These are phyloP conservation scores for Anolis apletophallus DNA, from an alignment of 2,797 vertebrate genomes.

Conservation along the genomic window DNA sequence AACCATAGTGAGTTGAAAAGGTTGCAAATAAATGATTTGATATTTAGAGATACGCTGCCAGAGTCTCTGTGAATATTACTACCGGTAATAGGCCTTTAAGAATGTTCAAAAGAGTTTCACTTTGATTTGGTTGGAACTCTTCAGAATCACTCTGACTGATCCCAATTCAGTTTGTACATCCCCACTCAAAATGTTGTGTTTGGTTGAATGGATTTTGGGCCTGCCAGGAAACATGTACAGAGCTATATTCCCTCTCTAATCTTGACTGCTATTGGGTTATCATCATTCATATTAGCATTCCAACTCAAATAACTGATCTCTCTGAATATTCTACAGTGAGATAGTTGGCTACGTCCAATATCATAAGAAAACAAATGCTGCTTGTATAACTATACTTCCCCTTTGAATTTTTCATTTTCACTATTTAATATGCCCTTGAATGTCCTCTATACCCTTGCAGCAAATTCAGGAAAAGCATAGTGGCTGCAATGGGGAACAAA, in stretches of 20 bases:
- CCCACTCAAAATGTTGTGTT: neutral
- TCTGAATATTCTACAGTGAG: neutral
- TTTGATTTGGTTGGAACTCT: neutral
- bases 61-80: neutral
- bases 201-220: neutral
- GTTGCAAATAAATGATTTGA: neutral
- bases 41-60: neutral
- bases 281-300: neutral
- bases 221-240: neutral
- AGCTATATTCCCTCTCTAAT: neutral
- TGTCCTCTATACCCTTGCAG: neutral
- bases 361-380: neutral
- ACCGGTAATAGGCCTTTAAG: neutral
- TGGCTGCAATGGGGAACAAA: too few species aligned
- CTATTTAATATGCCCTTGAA: neutral
- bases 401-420: neutral
- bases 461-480: too few species aligned
- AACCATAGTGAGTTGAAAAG: neutral
- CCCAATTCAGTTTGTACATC: neutral
- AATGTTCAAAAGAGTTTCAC: neutral
- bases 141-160: neutral
- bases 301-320: neutral
- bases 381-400: neutral
- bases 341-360: neutral
- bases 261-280: neutral